Evolutionary conservation across 2,888 invertebrate genomes (phyloP), one percentile per base, ranked within the genome.

Genomic region (Strigamia crassipes): DNA sequence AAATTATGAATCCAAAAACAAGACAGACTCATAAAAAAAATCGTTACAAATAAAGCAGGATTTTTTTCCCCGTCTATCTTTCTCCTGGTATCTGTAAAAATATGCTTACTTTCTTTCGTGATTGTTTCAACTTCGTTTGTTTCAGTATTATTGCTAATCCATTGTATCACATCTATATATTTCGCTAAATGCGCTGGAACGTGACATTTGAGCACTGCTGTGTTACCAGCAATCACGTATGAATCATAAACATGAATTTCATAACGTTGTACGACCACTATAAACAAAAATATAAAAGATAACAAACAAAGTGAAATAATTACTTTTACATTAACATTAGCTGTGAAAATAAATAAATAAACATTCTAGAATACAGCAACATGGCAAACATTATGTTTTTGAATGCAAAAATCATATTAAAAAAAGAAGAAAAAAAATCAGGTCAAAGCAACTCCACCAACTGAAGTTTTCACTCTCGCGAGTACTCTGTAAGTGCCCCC

Each of bases 121-220:
- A 73, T 73, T 27, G 73, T 73, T 73, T 73, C 73, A 73, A 73
- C 31, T 73, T 73, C 73, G 31, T 73, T 73, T 73, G 73, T 73
- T 73, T 73, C 73, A 31, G 73, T 73, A 27, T 73, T 73, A 73
- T 73, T 73, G 73, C 73, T 73, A 73, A 73, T 73, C 73, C 73
- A 73, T 31, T 73, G 73, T 73, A 73, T 73, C 31, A 73, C 73
- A 73, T 73, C 73, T 73, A 73, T 73, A 27, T 73, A 73, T 27
- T 73, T 73, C 8, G 73, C n/a, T 27, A 73, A 31, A n/a, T 73
- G 73, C 27, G 23, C 5, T 27, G 73, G 73, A 23, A 73, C 73
- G n/a, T 73, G 73, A 73, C 73, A 73, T 73, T 73, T 73, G 73
- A 73, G 73, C 73, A 73, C 73, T 73, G 73, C 73, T 27, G 73